Evolutionary conservation across 2,888 invertebrate species (phyloP).

Genomic region (Ornithoptera priamus): DNA sequence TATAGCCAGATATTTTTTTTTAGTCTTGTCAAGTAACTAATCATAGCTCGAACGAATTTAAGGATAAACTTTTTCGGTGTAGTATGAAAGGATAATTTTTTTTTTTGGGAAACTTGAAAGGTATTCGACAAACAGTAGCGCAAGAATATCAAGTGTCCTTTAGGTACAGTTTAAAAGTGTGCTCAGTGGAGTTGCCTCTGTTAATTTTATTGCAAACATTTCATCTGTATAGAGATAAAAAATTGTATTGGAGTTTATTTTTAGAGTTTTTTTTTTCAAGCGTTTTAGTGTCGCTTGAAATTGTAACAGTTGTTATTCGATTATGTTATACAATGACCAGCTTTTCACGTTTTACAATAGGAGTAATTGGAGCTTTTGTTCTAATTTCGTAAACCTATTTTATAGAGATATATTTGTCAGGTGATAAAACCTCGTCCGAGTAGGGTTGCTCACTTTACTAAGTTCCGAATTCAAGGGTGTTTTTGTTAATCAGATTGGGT

Average conservation of each 20-base stretch:
- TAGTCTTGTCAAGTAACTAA: constrained; percentile 27
- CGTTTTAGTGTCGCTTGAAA: background rate
- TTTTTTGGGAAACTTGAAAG: constrained; percentile 27
- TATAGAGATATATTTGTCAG: too few relatives aligned
- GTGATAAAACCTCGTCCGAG: too few relatives aligned
- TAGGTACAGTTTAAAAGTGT: constrained; percentile 26
- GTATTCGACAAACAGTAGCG: constrained; percentile 25
- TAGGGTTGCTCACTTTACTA: too few relatives aligned
- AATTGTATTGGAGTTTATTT: background rate
- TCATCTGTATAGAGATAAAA: constrained; percentile 16
- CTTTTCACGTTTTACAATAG: too few relatives aligned
- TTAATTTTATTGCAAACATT: constrained; percentile 27
- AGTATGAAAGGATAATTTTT: constrained; percentile 10
- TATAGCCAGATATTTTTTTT: constrained; percentile 20
- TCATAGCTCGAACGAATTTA: constrained; percentile 26
- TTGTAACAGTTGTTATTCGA: background rate
- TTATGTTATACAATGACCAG: too few relatives aligned
- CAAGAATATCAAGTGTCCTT: constrained; percentile 31
- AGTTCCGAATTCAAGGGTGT: too few relatives aligned
- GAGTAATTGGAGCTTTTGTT: too few relatives aligned
- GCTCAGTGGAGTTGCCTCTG: constrained; percentile 13
- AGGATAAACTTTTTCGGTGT: constrained; percentile 25
- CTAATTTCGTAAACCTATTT: too few relatives aligned
- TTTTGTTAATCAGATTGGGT: too few relatives aligned
- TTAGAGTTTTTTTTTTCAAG: background rate